Evolutionary conservation across 2,888 invertebrate genomes (phyloP).

Genomic region (Pterobdella sp.): DNA sequence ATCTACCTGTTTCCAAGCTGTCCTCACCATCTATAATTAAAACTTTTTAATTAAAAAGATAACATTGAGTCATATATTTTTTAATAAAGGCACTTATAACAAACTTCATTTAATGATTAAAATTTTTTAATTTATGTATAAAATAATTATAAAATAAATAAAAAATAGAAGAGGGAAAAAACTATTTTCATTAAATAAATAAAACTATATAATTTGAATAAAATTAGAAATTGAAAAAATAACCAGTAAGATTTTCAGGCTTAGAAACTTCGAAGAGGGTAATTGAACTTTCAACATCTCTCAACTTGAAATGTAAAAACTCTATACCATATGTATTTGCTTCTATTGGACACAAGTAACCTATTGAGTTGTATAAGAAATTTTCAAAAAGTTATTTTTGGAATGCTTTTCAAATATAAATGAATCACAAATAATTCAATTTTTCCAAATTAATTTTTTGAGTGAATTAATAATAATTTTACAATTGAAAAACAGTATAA

Average conservation of each 20-base stretch:
- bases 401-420: not conserved
- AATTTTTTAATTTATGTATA: not conserved
- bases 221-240: not conserved
- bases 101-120: too few relatives aligned
- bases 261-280: conserved; percentile 69
- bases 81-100: not conserved
- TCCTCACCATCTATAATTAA: conserved; percentile 39
- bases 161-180: not conserved
- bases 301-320: conserved; percentile 89
- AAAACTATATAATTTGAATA: not conserved
- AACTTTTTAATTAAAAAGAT: not conserved
- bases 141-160: not conserved
- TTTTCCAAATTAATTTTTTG: too few relatives aligned
- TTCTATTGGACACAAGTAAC: conserved; percentile 83
- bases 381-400: not conserved
- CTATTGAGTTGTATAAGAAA: conserved; percentile 47
- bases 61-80: not conserved
- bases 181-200: not conserved
- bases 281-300: conserved; percentile 78
- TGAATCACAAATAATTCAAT: too few relatives aligned
- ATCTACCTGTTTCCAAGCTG: conserved; percentile 62
- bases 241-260: conserved; percentile 39
- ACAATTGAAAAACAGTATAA: too few relatives aligned
- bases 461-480: too few relatives aligned
- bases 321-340: conserved; percentile 96